Percentiles rank a stretch among this genome's conserved stretches.
These are phyloP conservation scores for Rynchops niger DNA, from an alignment of 2,113 vertebrate genomes.

Conservation along the genomic window DNA sequence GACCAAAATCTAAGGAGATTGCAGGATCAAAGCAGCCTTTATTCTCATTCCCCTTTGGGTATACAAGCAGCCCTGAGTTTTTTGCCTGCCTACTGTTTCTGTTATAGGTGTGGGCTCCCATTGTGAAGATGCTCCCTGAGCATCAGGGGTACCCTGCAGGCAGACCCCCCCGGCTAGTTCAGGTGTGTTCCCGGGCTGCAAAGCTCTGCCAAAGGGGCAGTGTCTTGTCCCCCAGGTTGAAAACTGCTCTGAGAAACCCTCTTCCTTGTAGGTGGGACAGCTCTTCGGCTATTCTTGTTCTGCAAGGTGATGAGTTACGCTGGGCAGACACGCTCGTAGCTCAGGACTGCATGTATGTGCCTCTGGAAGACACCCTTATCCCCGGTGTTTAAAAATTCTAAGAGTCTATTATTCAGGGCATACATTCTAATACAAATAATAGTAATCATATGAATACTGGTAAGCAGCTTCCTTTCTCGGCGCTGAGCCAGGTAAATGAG, in stretches of 20 bases:
- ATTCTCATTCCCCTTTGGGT: background rate
- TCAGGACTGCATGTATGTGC: background rate
- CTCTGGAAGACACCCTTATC: background rate
- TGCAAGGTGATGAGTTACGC: background rate
- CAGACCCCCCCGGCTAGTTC: background rate
- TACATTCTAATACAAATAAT: background rate
- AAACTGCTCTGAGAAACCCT: background rate
- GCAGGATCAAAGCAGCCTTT: background rate
- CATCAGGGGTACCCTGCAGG: rapidly evolving
- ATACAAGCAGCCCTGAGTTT: background rate
- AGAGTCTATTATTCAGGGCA: background rate
- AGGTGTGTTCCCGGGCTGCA: background rate
- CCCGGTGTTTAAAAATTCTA: background rate
- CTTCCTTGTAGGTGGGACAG: rapidly evolving
- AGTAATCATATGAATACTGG: background rate
- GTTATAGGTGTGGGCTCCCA: background rate
- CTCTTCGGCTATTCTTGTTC: background rate
- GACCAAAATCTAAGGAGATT: background rate
- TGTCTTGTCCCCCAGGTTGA: background rate
- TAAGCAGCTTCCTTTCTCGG: background rate
- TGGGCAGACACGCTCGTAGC: background rate
- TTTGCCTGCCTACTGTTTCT: background rate
- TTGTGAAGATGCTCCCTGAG: background rate
- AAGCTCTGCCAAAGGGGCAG: background rate
- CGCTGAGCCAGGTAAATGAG: background rate